Percentiles rank a stretch among this genome's conserved stretches.
phyloP scores from a whole-genome alignment of 2,888 invertebrate species.

The Nudaria mundana region DNA sequence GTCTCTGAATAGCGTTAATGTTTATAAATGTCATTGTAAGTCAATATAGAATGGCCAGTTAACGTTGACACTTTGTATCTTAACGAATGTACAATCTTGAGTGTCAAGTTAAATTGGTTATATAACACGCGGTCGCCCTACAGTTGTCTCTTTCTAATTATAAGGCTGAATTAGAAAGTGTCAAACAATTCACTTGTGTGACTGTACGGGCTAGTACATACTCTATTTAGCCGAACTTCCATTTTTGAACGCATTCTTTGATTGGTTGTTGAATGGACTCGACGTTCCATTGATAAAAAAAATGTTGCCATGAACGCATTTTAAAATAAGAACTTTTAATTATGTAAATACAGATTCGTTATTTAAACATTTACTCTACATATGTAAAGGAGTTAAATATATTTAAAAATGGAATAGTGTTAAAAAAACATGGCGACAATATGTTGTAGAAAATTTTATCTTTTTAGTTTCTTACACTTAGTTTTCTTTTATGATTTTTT shows the following conservation, averaged over 20 bases:
- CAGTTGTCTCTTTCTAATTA: conserved; percentile 73
- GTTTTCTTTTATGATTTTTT: no score
- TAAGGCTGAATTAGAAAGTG: conserved; percentile 80
- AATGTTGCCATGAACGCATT: background rate
- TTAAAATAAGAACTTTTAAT: background rate
- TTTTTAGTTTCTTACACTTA: no score
- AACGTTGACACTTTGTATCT: conserved; percentile 24
- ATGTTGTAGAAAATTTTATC: no score
- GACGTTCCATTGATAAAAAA: background rate
- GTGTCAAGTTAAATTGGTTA: conserved; percentile 12
- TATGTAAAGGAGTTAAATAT: background rate
- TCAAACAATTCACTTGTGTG: conserved; percentile 35
- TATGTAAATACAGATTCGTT: background rate
- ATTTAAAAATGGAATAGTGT: background rate
- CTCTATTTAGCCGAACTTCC: conserved; percentile 38
- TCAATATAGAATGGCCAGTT: conserved; percentile 22
- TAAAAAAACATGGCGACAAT: background rate
- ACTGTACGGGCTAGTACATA: conserved; percentile 37
- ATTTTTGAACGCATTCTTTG: conserved; percentile 7
- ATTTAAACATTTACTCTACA: background rate
- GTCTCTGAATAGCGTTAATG: conserved; percentile 52
- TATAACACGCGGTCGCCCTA: conserved; percentile 56
- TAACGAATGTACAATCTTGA: conserved; percentile 2
- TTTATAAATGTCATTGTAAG: conserved; percentile 41
- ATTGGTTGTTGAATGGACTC: background rate